Evolutionary conservation across 1,140 invertebrate species (phyloP).

Genomic region (Cryptotermes secundus): DNA sequence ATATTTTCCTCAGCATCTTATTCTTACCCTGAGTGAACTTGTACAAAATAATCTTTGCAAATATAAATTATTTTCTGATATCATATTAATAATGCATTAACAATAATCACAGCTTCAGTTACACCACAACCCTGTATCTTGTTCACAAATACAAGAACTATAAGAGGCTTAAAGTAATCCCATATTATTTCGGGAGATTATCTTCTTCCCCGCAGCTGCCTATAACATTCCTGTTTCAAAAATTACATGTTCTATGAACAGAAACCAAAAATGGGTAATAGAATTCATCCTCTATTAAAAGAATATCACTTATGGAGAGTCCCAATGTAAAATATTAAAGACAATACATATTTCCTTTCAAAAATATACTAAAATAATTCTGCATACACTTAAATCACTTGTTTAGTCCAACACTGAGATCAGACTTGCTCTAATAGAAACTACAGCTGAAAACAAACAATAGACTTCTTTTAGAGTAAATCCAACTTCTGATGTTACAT

Average conservation of each 20-base stretch:
- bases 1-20: too few relatives aligned
- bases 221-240: neutral
- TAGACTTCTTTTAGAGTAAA: neutral
- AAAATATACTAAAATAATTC: slow-evolving; percentile 12
- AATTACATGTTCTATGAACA: neutral
- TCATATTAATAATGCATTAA: too few relatives aligned
- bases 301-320: neutral
- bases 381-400: neutral
- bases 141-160: too few relatives aligned
- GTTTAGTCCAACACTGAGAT: neutral
- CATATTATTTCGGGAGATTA: neutral
- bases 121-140: too few relatives aligned
- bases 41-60: too few relatives aligned
- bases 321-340: neutral
- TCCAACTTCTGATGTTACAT: neutral
- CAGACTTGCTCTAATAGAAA: neutral
- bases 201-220: neutral
- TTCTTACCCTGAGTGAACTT: too few relatives aligned
- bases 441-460: neutral
- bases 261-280: neutral
- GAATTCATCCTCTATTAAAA: neutral
- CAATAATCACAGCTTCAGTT: too few relatives aligned
- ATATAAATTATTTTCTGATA: too few relatives aligned
- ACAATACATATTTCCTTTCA: neutral
- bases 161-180: too few relatives aligned